Evolutionary conservation across 2,113 vertebrate species (phyloP).

Genomic region (Illadopsis cleaveri): DNA sequence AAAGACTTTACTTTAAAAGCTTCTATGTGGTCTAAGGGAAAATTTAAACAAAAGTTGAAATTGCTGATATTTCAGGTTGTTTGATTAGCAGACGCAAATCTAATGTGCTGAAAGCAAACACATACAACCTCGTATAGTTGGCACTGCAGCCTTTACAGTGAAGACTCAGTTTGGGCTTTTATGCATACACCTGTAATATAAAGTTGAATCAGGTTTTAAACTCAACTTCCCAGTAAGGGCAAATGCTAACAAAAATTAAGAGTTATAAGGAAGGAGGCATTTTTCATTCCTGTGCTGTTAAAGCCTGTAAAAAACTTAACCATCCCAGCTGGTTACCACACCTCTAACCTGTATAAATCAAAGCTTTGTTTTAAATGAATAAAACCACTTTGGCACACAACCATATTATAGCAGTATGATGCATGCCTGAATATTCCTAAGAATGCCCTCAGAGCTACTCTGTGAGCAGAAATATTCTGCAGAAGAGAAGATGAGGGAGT

Average conservation of each 20-base stretch:
- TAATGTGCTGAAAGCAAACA: background rate
- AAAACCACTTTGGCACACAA: background rate
- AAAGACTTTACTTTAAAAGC: background rate
- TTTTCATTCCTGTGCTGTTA: background rate
- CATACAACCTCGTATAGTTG: background rate
- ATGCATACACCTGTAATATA: background rate
- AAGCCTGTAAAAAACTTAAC: background rate
- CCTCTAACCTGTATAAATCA: background rate
- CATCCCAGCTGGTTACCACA: background rate
- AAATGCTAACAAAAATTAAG: background rate
- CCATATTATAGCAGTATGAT: background rate
- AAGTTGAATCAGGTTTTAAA: background rate
- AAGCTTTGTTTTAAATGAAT: background rate
- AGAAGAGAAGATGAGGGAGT: background rate
- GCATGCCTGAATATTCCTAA: background rate
- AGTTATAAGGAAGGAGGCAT: background rate
- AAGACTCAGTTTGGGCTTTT: background rate
- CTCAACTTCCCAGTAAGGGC: background rate
- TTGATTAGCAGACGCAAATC: background rate
- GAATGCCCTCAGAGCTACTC: slow-evolving; percentile 1
- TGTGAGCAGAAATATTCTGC: background rate
- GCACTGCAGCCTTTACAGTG: background rate
- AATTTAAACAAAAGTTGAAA: background rate
- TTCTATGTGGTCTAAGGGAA: background rate
- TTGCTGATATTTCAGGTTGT: background rate